A percentile compares a stretch with the other conserved stretches of the same genome.
Conservation (phyloP, 2,113 vertebrate genomes). For the Pluvianellus socialis region DNA sequence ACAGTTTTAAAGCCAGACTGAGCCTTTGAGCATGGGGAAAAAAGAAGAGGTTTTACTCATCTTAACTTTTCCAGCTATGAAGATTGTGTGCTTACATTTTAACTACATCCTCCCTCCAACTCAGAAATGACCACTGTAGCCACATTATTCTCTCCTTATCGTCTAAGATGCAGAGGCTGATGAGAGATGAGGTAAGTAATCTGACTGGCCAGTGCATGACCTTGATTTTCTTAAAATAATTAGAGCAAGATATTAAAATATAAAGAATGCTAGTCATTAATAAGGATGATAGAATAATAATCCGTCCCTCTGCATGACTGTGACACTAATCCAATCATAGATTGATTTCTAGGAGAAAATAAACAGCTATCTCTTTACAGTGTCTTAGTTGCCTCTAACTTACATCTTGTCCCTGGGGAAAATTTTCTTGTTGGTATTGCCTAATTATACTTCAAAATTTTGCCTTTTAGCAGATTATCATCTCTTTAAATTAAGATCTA, state of each 20-base stretch:
- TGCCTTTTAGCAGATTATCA: not conserved
- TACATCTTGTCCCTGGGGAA: not conserved
- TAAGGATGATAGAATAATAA: not conserved
- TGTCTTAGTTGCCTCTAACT: not conserved
- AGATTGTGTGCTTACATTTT: not conserved
- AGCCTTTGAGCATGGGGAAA: not conserved
- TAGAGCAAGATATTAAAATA: not conserved
- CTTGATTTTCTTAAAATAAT: slow-evolving; percentile 11
- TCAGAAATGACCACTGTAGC: not conserved
- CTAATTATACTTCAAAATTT: not conserved
- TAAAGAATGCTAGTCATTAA: not conserved
- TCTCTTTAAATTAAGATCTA: not conserved
- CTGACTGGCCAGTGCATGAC: not conserved
- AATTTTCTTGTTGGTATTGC: not conserved
- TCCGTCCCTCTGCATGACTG: not conserved
- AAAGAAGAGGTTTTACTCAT: not conserved
- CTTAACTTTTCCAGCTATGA: not conserved
- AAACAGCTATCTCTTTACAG: not conserved
- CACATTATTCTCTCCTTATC: not conserved
- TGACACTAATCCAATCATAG: not conserved
- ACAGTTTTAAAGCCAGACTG: not conserved
- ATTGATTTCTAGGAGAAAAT: slow-evolving; percentile 8
- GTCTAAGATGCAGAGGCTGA: not conserved
- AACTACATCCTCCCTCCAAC: not conserved
- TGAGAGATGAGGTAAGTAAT: not conserved